Conservation (phyloP, 2,797 vertebrate species). For the Cetoscarus ocellatus region DNA sequence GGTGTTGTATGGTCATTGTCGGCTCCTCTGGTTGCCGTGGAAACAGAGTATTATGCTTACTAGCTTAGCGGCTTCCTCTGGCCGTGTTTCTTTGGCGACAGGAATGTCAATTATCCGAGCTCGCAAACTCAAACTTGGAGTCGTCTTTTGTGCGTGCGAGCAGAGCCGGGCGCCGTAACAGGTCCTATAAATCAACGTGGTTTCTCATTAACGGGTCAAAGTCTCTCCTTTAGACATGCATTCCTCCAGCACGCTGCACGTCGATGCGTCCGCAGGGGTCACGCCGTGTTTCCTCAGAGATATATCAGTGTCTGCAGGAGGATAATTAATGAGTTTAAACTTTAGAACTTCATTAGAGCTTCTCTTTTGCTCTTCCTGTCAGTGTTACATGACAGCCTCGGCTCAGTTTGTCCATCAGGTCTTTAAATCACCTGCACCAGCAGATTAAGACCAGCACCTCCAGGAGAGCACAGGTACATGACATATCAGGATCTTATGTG, state of each 20-base stretch:
- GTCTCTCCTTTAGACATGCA: constrained; percentile 37
- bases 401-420: too few species aligned
- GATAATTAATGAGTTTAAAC: not conserved
- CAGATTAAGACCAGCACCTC: too few species aligned
- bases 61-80: constrained; percentile 62
- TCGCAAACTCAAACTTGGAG: constrained; percentile 58
- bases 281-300: not conserved
- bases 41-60: constrained; percentile 68
- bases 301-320: constrained; percentile 7
- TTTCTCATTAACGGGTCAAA: constrained; percentile 54
- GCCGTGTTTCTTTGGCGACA: constrained; percentile 83
- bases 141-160: constrained; percentile 61
- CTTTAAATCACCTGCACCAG: too few species aligned
- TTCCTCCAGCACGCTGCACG: constrained; percentile 33
- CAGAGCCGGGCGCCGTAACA: constrained; percentile 55
- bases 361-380: not conserved
- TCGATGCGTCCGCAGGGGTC: constrained; percentile 10
- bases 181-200: constrained; percentile 58
- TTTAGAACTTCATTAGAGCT: not conserved
- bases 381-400: not conserved
- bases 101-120: constrained; percentile 75
- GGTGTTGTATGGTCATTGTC: constrained; percentile 45
- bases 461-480: too few species aligned
- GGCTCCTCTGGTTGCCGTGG: constrained; percentile 72
- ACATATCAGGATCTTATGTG: too few species aligned